Base-by-base conservation (phyloP, 2,888 invertebrate species). In the Phengaris arion region DNA sequence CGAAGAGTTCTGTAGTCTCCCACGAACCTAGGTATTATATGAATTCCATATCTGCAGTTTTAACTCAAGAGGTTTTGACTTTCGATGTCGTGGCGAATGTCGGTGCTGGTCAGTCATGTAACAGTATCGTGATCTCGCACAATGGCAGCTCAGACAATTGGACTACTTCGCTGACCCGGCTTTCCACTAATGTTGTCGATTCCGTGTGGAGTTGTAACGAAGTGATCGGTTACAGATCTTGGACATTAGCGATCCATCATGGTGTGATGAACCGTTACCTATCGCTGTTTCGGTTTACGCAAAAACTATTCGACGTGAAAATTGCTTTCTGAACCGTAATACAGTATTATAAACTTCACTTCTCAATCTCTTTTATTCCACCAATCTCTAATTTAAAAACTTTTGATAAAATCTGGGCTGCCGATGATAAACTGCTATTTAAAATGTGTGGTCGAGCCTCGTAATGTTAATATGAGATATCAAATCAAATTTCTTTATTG, bases 141-240 rank as follows among this genome's bases (percentile, higher is more conserved):
- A 64, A 64, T 35, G 64, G 64, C 35, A 12, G 35, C 64, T 64
- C 45, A 64, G 64, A 64, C 64, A 64, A 64, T 64, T 64, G 64
- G 35, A 35, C 64, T 64, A 64, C 35, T 64, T 64, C 35, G 12
- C 64, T 64, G 64, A 64, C 64, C 64, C 45, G 64, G 64, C 64
- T 64, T 64, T 64, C 64, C 6, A 45, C 13, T 64, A 45, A 64
- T 64, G 64, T 64, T 64, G 64, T 59, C 59, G 59, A 59, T 59
- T 59, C 45, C 35, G 35, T 64, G 35, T 64, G 59, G 59, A 59
- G 45, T 64, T 64, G 64, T 45, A 64, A 45, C 13, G 52, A 52
- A 52, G 8, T 15, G 64, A 64, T 64, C 64, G 35, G 64, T 35
- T 35, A 35, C 64, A 64, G 64, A 35, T 64, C 59, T 15, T 15